A percentile compares a stretch with the other conserved stretches of the same genome.
Conservation (phyloP, 2,888 invertebrate species). For the Agriotes lineatus region DNA sequence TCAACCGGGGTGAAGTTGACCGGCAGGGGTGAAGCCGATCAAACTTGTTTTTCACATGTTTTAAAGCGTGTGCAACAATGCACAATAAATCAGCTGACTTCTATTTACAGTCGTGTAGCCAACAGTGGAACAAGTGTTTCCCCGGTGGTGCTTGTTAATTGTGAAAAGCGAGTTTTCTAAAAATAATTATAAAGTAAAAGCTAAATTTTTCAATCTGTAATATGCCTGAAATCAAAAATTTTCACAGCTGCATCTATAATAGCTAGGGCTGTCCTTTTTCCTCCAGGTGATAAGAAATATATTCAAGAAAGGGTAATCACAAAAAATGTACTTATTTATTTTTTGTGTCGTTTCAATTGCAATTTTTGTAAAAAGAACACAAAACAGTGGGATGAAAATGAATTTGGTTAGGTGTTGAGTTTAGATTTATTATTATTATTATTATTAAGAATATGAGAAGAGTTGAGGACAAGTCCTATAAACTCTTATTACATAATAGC, state of each 20-base stretch:
- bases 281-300: slow-evolving; percentile 1
- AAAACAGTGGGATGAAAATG: background rate
- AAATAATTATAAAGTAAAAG: slow-evolving; percentile 4
- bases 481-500: too few species aligned
- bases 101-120: background rate
- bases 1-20: background rate
- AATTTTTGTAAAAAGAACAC: background rate
- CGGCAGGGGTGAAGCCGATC: background rate
- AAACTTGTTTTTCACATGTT: background rate
- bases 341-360: background rate
- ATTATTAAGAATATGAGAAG: too few species aligned
- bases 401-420: too few species aligned
- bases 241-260: too few species aligned
- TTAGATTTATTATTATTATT: too few species aligned
- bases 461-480: too few species aligned
- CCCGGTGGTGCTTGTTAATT: background rate
- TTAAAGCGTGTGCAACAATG: slow-evolving; percentile 10
- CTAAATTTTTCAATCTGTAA: slow-evolving; percentile 1
- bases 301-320: background rate
- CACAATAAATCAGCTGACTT: slow-evolving; percentile 6
- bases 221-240: background rate
- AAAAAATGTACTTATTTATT: background rate
- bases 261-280: background rate
- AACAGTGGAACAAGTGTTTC: background rate
- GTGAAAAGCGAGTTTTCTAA: slow-evolving; percentile 2